A percentile compares a stretch with the other conserved stretches of the same genome.
phyloP scores from a whole-genome alignment of 2,888 invertebrate species.

The Deilephila porcellus region DNA sequence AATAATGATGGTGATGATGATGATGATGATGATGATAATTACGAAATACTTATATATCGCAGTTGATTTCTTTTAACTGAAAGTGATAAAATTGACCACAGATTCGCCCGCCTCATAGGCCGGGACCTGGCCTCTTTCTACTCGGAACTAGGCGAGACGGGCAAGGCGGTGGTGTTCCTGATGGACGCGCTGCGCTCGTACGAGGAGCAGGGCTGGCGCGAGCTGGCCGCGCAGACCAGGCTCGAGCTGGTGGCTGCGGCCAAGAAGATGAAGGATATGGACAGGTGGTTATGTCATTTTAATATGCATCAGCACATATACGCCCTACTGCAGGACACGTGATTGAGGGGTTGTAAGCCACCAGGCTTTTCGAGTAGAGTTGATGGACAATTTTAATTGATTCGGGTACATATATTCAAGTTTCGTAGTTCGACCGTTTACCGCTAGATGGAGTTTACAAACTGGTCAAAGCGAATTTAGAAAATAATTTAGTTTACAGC shows the following conservation, averaged over 20 bases:
- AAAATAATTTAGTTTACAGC: no score
- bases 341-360: no score
- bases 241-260: constrained; percentile 94
- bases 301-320: neutral
- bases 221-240: constrained; percentile 92
- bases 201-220: constrained; percentile 94
- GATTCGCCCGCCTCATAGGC: constrained; percentile 95
- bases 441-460: no score
- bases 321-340: no score
- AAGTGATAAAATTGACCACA: constrained; percentile 41
- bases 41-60: no score
- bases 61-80: no score
- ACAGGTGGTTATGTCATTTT: constrained; percentile 76
- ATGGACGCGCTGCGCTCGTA: constrained; percentile 94
- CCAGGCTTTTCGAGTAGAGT: no score
- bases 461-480: no score
- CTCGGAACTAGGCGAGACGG: constrained; percentile 92
- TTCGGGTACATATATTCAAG: no score
- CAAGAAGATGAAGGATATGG: constrained; percentile 90
- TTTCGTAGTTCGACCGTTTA: neutral
- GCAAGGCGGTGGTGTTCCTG: constrained; percentile 95
- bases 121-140: constrained; percentile 96
- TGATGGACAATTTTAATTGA: no score
- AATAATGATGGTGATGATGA: no score
- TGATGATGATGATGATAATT: no score